Evolutionary conservation across 2,888 invertebrate species (phyloP), one percentile per base, ranked within the genome.

Genomic region (Stenotaenia linearis): DNA sequence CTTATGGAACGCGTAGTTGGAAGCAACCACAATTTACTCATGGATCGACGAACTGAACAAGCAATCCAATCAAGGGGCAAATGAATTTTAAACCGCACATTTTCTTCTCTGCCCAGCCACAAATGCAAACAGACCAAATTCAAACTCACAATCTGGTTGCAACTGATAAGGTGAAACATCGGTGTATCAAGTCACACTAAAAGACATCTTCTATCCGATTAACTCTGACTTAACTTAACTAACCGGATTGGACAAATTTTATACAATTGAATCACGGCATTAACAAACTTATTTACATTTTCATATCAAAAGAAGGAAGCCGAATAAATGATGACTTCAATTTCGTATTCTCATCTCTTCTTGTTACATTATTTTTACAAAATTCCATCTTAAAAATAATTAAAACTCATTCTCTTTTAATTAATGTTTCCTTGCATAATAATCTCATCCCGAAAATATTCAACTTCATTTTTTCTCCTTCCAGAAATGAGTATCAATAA

Each of bases 41-140:
- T 15, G 25, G 61, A 61, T 61, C 61, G 61, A 61, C 23, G 61
- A 23, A 15, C 61, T 61, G 61, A 61, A 61, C 61, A 61, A 61
- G 61, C 61, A 61, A 61, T 61, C 25, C 61, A 61, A 61, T 61
- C 61, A 61, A 61, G 61, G 25, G 61, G 61, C 61, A 61, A 61
- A 61, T 61, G 61, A 61, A 61, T 61, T 61, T 61, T 61, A 61
- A 61, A 61, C 61, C 61, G 61, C 61, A 61, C 61, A 61, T 61
- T 61, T 61, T 61, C 61, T 61, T 15, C 61, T 61, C 61, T 61
- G 61, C 61, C 61, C 61, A 61, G 61, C 61, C 61, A 23, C 61
- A 61, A 61, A 61, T 61, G 61, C 61, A 61, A 61, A 61, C 61
- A 61, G 25, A 56, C 21, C 9, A 25, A 61, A 61, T 61, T 61